phyloP scores from a whole-genome alignment of 2,113 vertebrate species.

The Nycticryphes semicollaris region DNA sequence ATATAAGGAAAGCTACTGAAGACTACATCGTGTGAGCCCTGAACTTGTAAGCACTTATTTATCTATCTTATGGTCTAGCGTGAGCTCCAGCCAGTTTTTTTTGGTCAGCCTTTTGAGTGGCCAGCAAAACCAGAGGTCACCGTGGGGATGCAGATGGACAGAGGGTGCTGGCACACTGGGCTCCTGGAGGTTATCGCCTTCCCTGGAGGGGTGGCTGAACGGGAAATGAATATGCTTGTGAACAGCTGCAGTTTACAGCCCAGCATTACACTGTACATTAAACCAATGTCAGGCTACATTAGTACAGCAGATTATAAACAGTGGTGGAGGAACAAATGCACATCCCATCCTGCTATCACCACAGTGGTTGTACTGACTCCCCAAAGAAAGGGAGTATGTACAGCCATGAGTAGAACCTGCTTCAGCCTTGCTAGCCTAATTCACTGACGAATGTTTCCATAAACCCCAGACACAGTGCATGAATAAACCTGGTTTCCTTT shows the following conservation, averaged over 20 bases:
- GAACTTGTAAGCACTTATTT: neutral
- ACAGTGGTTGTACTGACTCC: neutral
- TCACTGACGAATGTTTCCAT: neutral
- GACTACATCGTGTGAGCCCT: neutral
- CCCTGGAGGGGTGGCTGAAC: neutral
- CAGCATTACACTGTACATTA: neutral
- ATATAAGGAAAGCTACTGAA: neutral
- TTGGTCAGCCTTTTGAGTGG: neutral
- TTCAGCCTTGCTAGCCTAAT: neutral
- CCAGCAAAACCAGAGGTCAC: neutral
- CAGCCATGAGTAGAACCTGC: neutral
- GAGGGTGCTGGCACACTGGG: neutral
- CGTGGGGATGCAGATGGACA: neutral
- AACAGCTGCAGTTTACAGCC: conserved; percentile 56
- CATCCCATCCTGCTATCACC: neutral
- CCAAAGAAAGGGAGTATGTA: neutral
- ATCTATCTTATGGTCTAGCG: neutral
- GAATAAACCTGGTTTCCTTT: neutral
- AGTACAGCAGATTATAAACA: conserved; percentile 18
- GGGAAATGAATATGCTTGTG: conserved; percentile 1
- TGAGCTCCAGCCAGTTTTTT: neutral
- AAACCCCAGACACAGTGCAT: neutral
- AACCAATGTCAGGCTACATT: conserved; percentile 14
- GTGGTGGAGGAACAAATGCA: neutral
- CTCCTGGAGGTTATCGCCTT: neutral